Evolutionary conservation across 1,140 invertebrate genomes (phyloP).

Genomic region (Cydia pomonella): DNA sequence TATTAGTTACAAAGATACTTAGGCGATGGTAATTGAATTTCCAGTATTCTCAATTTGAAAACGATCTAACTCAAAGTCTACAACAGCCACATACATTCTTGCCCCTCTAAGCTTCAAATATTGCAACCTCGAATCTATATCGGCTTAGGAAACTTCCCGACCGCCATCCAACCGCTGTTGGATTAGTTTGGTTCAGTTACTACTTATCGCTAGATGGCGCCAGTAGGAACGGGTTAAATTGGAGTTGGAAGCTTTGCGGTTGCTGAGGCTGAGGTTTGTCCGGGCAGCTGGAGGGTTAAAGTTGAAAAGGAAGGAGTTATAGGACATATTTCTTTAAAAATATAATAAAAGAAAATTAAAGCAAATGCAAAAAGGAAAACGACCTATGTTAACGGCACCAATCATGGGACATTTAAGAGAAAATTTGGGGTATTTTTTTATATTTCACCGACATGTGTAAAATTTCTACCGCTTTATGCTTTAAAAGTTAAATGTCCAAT

Average conservation of each 20-base stretch:
- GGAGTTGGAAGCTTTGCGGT: not conserved
- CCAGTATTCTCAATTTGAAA: not conserved
- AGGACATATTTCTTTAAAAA: not conserved
- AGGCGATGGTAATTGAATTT: not conserved
- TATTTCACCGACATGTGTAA: too few relatives aligned
- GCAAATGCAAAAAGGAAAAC: too few relatives aligned
- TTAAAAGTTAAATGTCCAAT: too few relatives aligned
- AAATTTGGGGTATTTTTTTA: too few relatives aligned
- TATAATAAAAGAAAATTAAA: not conserved
- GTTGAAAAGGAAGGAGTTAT: too few relatives aligned
- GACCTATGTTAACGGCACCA: too few relatives aligned
- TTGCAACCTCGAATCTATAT: not conserved
- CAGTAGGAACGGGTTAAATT: not conserved
- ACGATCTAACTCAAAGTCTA: not conserved
- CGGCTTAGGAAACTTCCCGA: not conserved
- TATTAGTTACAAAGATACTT: too few relatives aligned
- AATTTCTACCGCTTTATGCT: too few relatives aligned
- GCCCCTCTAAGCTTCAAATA: not conserved
- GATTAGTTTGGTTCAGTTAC: not conserved
- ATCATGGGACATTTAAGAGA: too few relatives aligned
- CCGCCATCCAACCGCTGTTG: not conserved
- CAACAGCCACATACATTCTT: not conserved
- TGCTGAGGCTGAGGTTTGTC: too few relatives aligned
- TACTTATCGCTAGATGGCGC: conserved; percentile 1
- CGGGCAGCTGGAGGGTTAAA: not conserved